Conservation (phyloP, 2,888 invertebrate genomes). For the Anticlea derivata region DNA sequence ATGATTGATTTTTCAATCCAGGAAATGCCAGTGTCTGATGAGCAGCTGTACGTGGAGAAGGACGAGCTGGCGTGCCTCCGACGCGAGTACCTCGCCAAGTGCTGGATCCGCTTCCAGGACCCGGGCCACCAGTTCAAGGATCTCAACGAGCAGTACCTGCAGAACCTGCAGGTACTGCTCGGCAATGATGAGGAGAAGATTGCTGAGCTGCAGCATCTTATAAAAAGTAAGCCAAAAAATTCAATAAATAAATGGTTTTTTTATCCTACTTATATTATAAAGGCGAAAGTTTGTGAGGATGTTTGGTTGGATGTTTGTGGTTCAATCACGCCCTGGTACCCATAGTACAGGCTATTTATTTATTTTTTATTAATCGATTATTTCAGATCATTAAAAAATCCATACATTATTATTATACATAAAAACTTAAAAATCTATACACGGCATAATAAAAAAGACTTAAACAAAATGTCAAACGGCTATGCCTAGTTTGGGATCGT, state of each 20-base stretch:
- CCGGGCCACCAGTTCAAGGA: slow-evolving; percentile 56
- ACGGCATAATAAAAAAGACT: no score
- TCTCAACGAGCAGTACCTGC: slow-evolving; percentile 59
- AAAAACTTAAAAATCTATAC: no score
- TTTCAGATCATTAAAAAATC: no score
- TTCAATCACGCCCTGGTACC: no score
- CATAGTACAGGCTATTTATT: no score
- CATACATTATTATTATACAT: no score
- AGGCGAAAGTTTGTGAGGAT: no score
- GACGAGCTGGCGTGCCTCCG: slow-evolving; percentile 58
- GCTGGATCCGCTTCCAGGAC: slow-evolving; percentile 64
- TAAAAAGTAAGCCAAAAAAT: slow-evolving; percentile 52
- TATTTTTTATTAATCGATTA: no score
- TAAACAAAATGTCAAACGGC: no score
- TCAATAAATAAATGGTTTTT: not conserved
- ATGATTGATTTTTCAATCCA: slow-evolving; percentile 32
- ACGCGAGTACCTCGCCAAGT: slow-evolving; percentile 59
- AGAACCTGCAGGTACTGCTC: slow-evolving; percentile 50
- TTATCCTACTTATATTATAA: no score
- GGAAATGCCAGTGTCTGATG: slow-evolving; percentile 61
- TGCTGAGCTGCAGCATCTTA: slow-evolving; percentile 49
- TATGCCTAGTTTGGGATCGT: no score
- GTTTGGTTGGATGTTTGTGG: no score
- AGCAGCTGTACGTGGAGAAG: slow-evolving; percentile 57
- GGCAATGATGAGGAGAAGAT: slow-evolving; percentile 67